Conservation (phyloP, 2,797 vertebrate genomes). For the Cyprinella venusta region DNA sequence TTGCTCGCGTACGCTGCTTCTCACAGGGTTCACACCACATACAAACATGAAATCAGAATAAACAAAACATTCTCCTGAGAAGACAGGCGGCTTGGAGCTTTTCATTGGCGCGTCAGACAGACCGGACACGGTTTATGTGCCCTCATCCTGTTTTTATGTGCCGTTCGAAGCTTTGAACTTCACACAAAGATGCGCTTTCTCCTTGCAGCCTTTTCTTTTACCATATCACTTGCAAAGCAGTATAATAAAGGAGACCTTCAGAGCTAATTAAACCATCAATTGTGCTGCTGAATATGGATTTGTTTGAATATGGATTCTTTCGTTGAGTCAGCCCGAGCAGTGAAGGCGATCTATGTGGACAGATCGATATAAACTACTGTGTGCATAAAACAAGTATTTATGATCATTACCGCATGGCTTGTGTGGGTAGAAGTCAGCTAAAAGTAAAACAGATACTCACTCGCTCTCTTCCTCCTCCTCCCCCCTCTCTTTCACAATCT, state of each 20-base stretch:
- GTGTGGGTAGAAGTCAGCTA: constrained; percentile 30
- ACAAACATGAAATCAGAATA: constrained; percentile 31
- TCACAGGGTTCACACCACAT: constrained; percentile 29
- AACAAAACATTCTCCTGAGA: constrained; percentile 9
- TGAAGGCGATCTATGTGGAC: neutral
- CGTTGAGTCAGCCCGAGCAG: neutral
- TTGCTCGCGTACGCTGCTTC: constrained; percentile 10
- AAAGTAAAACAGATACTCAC: constrained; percentile 25
- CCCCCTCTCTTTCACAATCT: constrained; percentile 3
- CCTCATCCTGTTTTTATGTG: constrained; percentile 5
- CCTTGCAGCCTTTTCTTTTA: constrained; percentile 1
- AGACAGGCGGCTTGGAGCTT: neutral
- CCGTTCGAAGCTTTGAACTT: constrained; percentile 14
- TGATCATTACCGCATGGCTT: constrained; percentile 41
- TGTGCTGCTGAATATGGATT: constrained; percentile 32
- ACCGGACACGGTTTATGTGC: neutral
- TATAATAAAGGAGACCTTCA: constrained; percentile 22
- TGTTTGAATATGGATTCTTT: constrained; percentile 33
- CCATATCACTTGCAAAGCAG: neutral
- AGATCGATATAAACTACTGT: constrained; percentile 50
- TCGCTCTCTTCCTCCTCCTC: neutral
- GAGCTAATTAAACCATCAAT: constrained; percentile 25
- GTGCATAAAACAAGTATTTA: constrained; percentile 43
- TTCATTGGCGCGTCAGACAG: neutral
- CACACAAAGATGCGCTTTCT: neutral